Conservation (phyloP, 2,888 invertebrate species). For the Norana najaformis region DNA sequence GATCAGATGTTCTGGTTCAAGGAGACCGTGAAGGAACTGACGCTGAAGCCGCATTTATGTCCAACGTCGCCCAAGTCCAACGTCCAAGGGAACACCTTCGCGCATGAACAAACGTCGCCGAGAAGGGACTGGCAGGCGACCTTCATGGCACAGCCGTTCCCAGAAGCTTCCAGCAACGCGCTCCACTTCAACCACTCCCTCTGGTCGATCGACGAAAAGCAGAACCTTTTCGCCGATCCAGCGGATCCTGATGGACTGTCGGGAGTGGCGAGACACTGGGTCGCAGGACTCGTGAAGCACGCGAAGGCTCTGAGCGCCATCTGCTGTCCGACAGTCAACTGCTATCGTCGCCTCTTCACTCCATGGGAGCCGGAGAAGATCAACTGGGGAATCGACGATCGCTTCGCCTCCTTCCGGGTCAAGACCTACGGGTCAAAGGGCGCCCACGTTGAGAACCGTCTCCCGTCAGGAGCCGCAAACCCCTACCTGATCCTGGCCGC, state of each 20-base stretch:
- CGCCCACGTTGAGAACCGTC: conserved; percentile 39
- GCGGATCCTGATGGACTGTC: conserved; percentile 37
- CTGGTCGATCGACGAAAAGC: conserved; percentile 33
- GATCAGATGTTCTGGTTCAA: conserved; percentile 35
- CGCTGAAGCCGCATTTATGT: neutral
- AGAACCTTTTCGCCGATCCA: conserved; percentile 38
- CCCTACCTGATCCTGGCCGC: conserved; percentile 39
- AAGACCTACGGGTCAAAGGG: conserved; percentile 20
- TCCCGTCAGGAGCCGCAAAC: conserved; percentile 36
- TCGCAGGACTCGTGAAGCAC: conserved; percentile 38
- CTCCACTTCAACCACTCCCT: conserved; percentile 44
- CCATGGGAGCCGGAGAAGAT: conserved; percentile 26
- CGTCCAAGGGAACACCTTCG: too few relatives aligned
- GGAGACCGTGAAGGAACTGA: conserved; percentile 37
- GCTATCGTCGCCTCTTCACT: conserved; percentile 36
- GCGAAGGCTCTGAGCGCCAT: conserved; percentile 37
- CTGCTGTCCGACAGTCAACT: conserved; percentile 37
- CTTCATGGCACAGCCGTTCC: conserved; percentile 38
- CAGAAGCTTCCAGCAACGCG: conserved; percentile 25
- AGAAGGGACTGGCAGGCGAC: conserved; percentile 23
- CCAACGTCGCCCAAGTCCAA: too few relatives aligned
- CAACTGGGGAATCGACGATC: conserved; percentile 36
- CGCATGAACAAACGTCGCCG: neutral
- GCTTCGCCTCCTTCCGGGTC: conserved; percentile 30
- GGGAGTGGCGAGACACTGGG: conserved; percentile 34